Percentiles rank a stretch among this genome's conserved stretches.
phyloP scores from a whole-genome alignment of 2,888 invertebrate species.

The Leptinotarsa tumamoca region DNA sequence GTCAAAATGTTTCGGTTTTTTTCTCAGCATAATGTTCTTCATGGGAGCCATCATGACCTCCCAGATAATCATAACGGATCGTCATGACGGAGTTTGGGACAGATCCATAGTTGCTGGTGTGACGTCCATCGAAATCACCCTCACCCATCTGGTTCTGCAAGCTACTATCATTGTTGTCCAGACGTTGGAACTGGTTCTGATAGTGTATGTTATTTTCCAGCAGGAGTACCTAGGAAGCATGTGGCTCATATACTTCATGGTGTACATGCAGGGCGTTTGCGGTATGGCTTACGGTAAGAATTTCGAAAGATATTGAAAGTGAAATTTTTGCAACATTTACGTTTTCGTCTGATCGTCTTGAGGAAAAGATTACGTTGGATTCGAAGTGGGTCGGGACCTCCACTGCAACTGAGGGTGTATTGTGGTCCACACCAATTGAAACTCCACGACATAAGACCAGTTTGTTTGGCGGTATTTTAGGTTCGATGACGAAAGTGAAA shows the following conservation, averaged over 20 bases:
- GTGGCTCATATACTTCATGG: constrained; percentile 72
- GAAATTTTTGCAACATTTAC: too few relatives aligned
- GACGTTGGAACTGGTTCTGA: constrained; percentile 71
- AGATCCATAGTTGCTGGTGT: constrained; percentile 89
- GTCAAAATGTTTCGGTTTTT: background rate
- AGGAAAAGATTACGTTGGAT: too few relatives aligned
- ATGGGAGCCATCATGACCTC: constrained; percentile 87
- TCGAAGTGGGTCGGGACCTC: too few relatives aligned
- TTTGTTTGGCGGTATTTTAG: too few relatives aligned
- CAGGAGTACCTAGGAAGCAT: constrained; percentile 75
- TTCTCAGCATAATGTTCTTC: constrained; percentile 83
- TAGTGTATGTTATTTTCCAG: constrained; percentile 74
- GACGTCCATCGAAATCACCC: constrained; percentile 81
- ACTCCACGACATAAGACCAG: too few relatives aligned
- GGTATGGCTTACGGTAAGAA: constrained; percentile 84
- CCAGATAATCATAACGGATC: constrained; percentile 82
- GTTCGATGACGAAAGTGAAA: too few relatives aligned
- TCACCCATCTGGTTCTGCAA: constrained; percentile 85
- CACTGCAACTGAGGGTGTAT: too few relatives aligned
- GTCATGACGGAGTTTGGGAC: constrained; percentile 87
- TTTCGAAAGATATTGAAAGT: too few relatives aligned
- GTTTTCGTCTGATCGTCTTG: too few relatives aligned
- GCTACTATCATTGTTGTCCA: constrained; percentile 74
- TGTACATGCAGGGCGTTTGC: constrained; percentile 80
- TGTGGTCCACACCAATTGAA: too few relatives aligned